These are phyloP conservation scores for Myanophis thanlyinensis DNA, from an alignment of 2,113 vertebrate species.

Conservation along the genomic window DNA sequence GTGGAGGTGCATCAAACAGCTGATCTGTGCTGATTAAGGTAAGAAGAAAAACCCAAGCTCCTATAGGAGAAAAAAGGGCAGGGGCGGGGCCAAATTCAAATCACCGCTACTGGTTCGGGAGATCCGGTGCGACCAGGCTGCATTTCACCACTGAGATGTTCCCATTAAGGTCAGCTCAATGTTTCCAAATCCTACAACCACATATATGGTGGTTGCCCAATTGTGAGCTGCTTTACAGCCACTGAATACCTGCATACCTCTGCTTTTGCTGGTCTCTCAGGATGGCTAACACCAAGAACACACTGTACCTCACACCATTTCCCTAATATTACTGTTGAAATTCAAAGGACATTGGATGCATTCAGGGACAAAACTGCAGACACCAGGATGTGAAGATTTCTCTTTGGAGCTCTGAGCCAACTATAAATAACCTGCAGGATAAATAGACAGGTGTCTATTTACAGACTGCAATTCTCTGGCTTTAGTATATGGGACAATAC, in stretches of 20 bases:
- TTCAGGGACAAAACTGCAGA: slow-evolving; percentile 13
- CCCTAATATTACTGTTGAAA: slow-evolving; percentile 18
- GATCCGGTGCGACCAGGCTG: too few species aligned
- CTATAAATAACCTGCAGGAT: slow-evolving; percentile 51
- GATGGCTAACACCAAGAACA: neutral
- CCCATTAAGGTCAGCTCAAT: neutral
- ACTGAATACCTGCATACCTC: neutral
- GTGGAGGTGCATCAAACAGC: too few species aligned
- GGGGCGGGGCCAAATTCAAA: too few species aligned
- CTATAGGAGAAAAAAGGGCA: too few species aligned
- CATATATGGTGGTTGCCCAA: neutral
- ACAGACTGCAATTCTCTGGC: neutral
- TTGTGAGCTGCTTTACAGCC: neutral
- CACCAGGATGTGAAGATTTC: neutral
- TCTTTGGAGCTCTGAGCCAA: slow-evolving; percentile 23
- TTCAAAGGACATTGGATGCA: slow-evolving; percentile 39
- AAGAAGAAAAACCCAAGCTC: too few species aligned
- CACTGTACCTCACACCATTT: neutral
- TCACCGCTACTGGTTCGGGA: too few species aligned
- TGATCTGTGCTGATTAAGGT: too few species aligned
- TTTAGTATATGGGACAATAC: slow-evolving; percentile 29
- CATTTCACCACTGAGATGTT: too few species aligned
- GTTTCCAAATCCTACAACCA: neutral
- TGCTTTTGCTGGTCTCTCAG: neutral
- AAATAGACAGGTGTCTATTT: slow-evolving; percentile 40